Percentiles rank a stretch among this genome's conserved stretches.
These are phyloP conservation scores for Pipa parva DNA, from an alignment of 2,113 vertebrate species.

Conservation along the genomic window DNA sequence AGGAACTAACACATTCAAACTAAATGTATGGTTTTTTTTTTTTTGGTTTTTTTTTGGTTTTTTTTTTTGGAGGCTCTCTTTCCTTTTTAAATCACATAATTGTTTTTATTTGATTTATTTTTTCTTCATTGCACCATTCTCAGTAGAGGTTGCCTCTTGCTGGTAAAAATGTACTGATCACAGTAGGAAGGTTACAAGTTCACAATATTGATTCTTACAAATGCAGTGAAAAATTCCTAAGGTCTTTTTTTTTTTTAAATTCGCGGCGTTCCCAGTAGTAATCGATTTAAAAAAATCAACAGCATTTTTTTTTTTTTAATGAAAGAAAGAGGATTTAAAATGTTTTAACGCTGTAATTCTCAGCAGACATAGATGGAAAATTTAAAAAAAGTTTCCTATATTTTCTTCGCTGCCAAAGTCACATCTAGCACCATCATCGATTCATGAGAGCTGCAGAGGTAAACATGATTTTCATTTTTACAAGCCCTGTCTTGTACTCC, in stretches of 20 bases:
- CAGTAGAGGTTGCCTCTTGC: constrained; percentile 7
- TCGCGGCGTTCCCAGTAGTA: constrained; percentile 23
- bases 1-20: too few relatives aligned
- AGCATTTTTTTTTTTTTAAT: background rate
- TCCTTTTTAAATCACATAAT: too few relatives aligned
- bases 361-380: constrained; percentile 3
- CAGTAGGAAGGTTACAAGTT: constrained; percentile 40
- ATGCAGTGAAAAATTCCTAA: constrained; percentile 7
- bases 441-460: background rate
- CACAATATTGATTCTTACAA: constrained; percentile 33
- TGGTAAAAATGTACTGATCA: constrained; percentile 17
- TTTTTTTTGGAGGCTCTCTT: too few relatives aligned
- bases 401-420: background rate
- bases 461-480: constrained; percentile 28
- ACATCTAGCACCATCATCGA: background rate
- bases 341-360: constrained; percentile 26
- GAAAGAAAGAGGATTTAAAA: background rate
- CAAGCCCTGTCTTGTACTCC: background rate
- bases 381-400: background rate
- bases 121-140: constrained; percentile 21
- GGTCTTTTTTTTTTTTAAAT: constrained; percentile 29
- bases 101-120: too few relatives aligned
- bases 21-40: too few relatives aligned
- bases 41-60: too few relatives aligned
- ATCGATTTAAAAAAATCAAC: constrained; percentile 26